Evolutionary conservation across 2,113 vertebrate genomes (phyloP).

Genomic region (Hypomesus transpacificus): DNA sequence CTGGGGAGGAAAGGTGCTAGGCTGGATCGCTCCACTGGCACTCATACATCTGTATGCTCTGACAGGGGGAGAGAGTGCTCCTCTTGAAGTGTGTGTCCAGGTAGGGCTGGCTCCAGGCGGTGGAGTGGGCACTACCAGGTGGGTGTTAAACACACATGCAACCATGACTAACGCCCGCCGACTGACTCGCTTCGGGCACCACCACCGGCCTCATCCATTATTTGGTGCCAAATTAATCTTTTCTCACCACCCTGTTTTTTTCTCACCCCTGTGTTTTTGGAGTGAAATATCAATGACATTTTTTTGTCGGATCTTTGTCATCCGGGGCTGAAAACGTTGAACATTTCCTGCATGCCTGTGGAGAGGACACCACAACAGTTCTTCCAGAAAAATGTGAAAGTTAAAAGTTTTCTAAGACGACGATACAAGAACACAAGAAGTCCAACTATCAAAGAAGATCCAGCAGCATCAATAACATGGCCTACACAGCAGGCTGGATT

Average conservation of each 20-base stretch:
- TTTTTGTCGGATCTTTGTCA: conserved; percentile 65
- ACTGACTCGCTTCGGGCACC: conserved; percentile 52
- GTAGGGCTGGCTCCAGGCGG: conserved; percentile 60
- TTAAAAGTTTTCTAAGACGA: too few species aligned
- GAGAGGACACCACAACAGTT: conserved; percentile 49
- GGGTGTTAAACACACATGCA: conserved; percentile 58
- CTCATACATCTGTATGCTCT: conserved; percentile 33
- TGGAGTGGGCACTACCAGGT: conserved; percentile 49
- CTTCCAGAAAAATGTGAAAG: too few species aligned
- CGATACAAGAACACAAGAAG: conserved; percentile 1
- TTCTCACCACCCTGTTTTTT: conserved; percentile 51
- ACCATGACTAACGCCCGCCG: conserved; percentile 56
- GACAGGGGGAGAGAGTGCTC: conserved; percentile 52
- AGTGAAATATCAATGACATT: conserved; percentile 69
- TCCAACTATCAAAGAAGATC: conserved; percentile 28
- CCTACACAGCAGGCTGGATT: conserved; percentile 21
- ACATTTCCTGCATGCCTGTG: conserved; percentile 52
- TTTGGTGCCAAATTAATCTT: conserved; percentile 67
- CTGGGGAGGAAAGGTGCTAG: conserved; percentile 26
- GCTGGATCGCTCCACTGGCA: conserved; percentile 46
- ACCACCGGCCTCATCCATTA: conserved; percentile 64
- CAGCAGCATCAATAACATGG: conserved; percentile 46
- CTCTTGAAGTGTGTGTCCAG: conserved; percentile 53
- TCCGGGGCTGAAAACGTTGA: conserved; percentile 15
- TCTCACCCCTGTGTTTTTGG: conserved; percentile 62